These are phyloP conservation scores for Hestina assimilis DNA, from an alignment of 1,140 invertebrate genomes.

Conservation along the genomic window DNA sequence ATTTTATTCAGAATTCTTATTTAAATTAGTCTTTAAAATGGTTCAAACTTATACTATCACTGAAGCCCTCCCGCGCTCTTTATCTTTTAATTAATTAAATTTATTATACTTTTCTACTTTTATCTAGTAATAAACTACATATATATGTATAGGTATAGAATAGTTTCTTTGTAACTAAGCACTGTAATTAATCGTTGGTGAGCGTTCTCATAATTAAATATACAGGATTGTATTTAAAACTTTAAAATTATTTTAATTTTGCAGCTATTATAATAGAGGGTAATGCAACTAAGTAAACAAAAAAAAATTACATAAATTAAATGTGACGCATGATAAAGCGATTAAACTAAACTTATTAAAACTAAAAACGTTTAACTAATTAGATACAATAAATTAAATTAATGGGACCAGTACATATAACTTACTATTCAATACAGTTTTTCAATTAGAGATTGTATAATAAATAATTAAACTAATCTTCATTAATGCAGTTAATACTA, in stretches of 20 bases:
- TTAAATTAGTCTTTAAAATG: background rate
- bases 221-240: too few relatives aligned
- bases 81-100: constrained; percentile 18
- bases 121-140: background rate
- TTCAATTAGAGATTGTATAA: background rate
- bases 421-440: background rate
- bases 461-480: constrained; percentile 16
- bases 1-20: background rate
- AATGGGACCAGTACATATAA: background rate
- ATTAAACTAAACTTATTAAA: background rate
- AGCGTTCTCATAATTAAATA: too few relatives aligned
- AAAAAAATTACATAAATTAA: too few relatives aligned
- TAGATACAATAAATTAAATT: constrained; percentile 1
- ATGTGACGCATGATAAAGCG: background rate
- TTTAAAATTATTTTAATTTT: too few relatives aligned
- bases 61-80: constrained; percentile 64
- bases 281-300: too few relatives aligned
- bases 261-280: too few relatives aligned
- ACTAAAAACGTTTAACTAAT: constrained; percentile 5
- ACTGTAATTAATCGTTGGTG: too few relatives aligned
- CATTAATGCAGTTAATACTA: constrained; percentile 31
- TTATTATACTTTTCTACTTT: background rate
- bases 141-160: too few relatives aligned
- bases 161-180: too few relatives aligned
- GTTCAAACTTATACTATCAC: background rate